Evolutionary conservation across 2,888 invertebrate species (phyloP), one percentile per base, ranked within the genome.

Genomic region (Cephus nigrinus): DNA sequence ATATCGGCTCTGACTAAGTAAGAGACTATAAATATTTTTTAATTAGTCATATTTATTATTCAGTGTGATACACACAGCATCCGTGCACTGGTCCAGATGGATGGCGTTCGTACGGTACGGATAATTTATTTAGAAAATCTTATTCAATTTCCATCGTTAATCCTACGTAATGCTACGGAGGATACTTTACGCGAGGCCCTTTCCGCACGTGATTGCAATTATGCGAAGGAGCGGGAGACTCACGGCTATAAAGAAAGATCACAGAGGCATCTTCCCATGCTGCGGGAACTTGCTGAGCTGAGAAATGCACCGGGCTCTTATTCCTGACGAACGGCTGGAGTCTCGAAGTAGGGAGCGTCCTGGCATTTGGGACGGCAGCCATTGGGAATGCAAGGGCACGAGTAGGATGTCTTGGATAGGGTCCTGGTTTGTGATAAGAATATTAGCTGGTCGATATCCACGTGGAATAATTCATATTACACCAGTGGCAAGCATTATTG

Each of bases 331-430:
- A 30, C 23, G 74, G 33, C 35, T 33, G 5, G 74, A 74, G 74
- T 5, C 74, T 36, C 74, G 34, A 30, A 34, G 71, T 71, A 84
- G 81, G 85, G 85, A 86, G 85, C 86, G 87, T 85, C 82, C 79
- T 87, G 87, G 86, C 87, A 87, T 88, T 87, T 87, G 81, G 85
- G 82, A 80, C 84, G 79, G 79, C 82, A 30, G 81, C 72, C 77
- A 71, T 72, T 76, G 83, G 80, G 86, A 87, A 86, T 87, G 87
- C 87, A 87, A 86, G 87, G 87, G 85, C 86, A 82, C 80, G 75
- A 68, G 76, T 76, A 76, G 75, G 71, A 76, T 82, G 76, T 74
- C 73, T 77, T 76, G 76, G 34, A 75, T 31, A 76, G n/a, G 69
- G 69, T 76, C 77, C 55, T 77, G 1, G 55, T 23, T 55, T 9